phyloP scores from a whole-genome alignment of 2,113 vertebrate species.

The Xiphophorus couchianus region DNA sequence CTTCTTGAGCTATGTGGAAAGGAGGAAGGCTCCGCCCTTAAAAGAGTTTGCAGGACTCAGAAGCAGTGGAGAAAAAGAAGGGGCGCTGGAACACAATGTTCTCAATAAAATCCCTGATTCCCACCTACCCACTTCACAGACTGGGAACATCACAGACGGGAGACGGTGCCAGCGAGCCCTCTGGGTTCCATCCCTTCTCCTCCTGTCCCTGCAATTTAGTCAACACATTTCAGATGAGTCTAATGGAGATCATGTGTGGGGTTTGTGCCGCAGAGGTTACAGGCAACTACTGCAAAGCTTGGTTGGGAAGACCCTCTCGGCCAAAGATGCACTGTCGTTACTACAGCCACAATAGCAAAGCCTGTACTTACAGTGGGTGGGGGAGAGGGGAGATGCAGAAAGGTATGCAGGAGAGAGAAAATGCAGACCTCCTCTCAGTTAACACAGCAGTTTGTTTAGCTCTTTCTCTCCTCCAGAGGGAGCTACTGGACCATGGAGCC shows the following conservation, averaged over 20 bases:
- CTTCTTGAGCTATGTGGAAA: constrained; percentile 64
- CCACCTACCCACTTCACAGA: constrained; percentile 58
- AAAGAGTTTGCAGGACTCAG: constrained; percentile 37
- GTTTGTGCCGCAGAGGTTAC: constrained; percentile 64
- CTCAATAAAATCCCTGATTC: constrained; percentile 71
- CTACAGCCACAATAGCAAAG: constrained; percentile 67
- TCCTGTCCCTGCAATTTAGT: constrained; percentile 74
- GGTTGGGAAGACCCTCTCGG: constrained; percentile 63
- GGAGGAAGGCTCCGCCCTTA: constrained; percentile 56
- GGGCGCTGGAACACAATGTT: constrained; percentile 71
- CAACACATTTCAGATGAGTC: constrained; percentile 78
- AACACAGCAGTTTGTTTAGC: constrained; percentile 51
- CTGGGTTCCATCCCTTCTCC: constrained; percentile 70
- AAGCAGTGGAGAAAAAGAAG: constrained; percentile 38
- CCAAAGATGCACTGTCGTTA: constrained; percentile 70
- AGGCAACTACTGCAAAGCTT: constrained; percentile 61
- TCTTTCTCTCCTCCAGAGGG: constrained; percentile 74
- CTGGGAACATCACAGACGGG: constrained; percentile 70
- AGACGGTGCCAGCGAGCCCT: constrained; percentile 65
- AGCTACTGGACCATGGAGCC: constrained; percentile 60
- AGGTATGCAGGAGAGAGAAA: constrained; percentile 63
- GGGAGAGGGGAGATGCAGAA: constrained; percentile 55
- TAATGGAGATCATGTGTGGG: constrained; percentile 80
- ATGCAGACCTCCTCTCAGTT: constrained; percentile 49
- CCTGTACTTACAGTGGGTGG: constrained; percentile 70